Evolutionary conservation across 2,797 vertebrate genomes (phyloP).

Genomic region (Oreortyx pictus): DNA sequence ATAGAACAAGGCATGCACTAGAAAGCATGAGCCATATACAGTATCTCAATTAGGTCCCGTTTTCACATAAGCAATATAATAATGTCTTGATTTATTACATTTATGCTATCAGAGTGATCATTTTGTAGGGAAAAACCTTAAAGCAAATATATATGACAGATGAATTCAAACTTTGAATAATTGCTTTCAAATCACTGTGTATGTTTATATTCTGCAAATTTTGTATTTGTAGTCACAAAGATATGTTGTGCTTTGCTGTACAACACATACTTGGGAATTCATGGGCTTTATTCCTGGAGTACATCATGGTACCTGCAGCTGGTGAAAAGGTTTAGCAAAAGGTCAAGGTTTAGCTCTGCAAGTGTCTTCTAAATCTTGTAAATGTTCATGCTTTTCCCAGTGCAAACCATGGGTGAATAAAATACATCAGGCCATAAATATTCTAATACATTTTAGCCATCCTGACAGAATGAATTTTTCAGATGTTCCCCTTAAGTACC

Average conservation of each 20-base stretch:
- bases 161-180: neutral
- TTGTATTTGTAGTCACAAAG: neutral
- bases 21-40: neutral
- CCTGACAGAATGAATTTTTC: neutral
- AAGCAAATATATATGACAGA: neutral
- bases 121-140: neutral
- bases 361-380: conserved; percentile 14
- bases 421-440: conserved; percentile 19
- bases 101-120: neutral
- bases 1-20: neutral
- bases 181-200: neutral
- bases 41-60: neutral
- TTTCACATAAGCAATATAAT: neutral
- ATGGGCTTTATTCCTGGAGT: neutral
- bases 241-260: neutral
- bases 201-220: neutral
- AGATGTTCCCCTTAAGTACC: neutral
- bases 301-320: neutral
- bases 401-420: neutral
- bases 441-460: neutral
- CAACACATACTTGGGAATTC: neutral
- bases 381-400: neutral
- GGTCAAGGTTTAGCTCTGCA: neutral
- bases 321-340: conserved; percentile 8
- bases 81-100: neutral